phyloP scores from a whole-genome alignment of 2,113 vertebrate genomes.

The Thomomys bottae region DNA sequence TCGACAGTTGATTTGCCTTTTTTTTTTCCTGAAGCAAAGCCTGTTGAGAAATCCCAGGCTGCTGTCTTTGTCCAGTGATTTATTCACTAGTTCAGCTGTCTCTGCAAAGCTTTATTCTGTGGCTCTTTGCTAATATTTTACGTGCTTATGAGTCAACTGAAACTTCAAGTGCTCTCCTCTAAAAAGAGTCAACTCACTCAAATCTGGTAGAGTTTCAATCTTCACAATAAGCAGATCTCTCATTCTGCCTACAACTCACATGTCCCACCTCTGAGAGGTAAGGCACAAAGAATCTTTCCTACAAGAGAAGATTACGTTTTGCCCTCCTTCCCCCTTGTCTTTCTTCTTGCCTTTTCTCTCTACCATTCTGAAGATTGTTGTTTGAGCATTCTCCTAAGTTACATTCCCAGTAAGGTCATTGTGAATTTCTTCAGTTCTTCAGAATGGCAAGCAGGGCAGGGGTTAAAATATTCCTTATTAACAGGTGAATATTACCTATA shows the following conservation, averaged over 20 bases:
- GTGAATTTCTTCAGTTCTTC: background rate
- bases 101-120: background rate
- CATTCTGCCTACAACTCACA: background rate
- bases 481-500: background rate
- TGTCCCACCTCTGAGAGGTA: background rate
- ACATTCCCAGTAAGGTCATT: background rate
- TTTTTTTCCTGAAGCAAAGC: slow-evolving; percentile 25
- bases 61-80: background rate
- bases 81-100: background rate
- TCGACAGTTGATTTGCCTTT: background rate
- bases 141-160: background rate
- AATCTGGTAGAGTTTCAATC: background rate
- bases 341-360: no score
- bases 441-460: background rate
- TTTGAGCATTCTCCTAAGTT: background rate
- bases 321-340: background rate
- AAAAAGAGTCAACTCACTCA: background rate
- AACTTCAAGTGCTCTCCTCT: background rate
- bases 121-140: background rate
- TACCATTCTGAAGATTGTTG: background rate
- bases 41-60: background rate
- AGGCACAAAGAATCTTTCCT: background rate
- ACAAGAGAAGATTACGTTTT: background rate
- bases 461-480: background rate
- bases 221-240: background rate